Conservation (phyloP, 1,140 invertebrate genomes). For the Onthophagus taurus region DNA sequence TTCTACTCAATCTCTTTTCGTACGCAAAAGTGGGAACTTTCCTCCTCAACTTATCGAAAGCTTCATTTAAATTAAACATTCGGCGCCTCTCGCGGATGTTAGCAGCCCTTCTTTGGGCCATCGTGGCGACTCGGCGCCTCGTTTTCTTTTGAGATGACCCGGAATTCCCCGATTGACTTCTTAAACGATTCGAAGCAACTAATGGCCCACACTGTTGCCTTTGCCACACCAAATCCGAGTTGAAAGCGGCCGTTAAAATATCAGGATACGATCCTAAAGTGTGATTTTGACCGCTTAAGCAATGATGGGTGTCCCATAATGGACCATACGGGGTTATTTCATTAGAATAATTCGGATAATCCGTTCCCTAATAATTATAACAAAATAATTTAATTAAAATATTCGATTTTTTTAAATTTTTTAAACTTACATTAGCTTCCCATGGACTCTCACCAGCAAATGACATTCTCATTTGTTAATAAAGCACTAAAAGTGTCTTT, state of each 20-base stretch:
- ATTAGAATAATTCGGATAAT: conserved; percentile 33
- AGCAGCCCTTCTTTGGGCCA: conserved; percentile 82
- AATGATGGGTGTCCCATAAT: conserved; percentile 36
- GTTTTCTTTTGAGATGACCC: conserved; percentile 58
- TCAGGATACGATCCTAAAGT: conserved; percentile 40
- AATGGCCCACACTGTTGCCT: conserved; percentile 41
- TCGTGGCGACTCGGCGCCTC: conserved; percentile 75
- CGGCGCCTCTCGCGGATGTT: conserved; percentile 89
- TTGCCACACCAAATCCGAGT: conserved; percentile 42
- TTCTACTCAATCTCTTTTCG: conserved; percentile 94
- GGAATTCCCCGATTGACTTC: conserved; percentile 29
- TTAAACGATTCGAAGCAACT: conserved; percentile 26
- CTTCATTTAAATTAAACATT: conserved; percentile 97
- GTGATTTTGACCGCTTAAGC: conserved; percentile 30
- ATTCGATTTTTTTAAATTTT: too few species aligned
- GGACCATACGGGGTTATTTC: conserved; percentile 34
- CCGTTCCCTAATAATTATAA: conserved; percentile 21
- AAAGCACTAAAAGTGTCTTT: too few species aligned
- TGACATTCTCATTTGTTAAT: too few species aligned
- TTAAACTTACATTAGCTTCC: too few species aligned
- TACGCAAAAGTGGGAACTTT: conserved; percentile 99
- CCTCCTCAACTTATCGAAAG: conserved; percentile 85
- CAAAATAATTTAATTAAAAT: conserved; percentile 1
- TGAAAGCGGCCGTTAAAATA: conserved; percentile 45
- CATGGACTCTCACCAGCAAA: too few species aligned